phyloP scores from a whole-genome alignment of 2,888 invertebrate species.

The Adineta ricciae region DNA sequence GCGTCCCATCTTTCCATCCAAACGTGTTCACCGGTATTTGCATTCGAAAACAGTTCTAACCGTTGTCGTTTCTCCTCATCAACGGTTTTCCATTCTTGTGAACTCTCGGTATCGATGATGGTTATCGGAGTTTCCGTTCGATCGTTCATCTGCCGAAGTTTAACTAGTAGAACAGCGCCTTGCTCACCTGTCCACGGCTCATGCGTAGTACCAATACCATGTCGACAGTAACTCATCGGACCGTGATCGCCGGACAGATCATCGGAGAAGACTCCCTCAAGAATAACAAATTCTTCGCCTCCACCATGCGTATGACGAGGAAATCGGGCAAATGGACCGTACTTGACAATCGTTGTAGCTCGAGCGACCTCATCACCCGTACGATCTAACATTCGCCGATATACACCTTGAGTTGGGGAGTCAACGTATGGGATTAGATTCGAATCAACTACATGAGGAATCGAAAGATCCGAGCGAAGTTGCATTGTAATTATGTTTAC shows the following conservation, averaged over 20 bases:
- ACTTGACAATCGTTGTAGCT: constrained; percentile 13
- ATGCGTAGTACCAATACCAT: not conserved
- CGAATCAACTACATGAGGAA: not conserved
- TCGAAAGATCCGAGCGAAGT: not conserved
- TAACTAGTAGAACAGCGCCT: not conserved
- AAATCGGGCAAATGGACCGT: not conserved
- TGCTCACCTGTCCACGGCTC: constrained; percentile 6
- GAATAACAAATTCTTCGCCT: constrained; percentile 1
- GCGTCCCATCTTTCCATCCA: constrained; percentile 16
- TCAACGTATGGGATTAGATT: not conserved
- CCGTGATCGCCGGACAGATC: not conserved
- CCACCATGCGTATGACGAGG: constrained; percentile 4
- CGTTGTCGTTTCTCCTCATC: not conserved
- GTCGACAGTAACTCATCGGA: not conserved
- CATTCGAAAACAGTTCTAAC: not conserved
- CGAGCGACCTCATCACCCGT: not conserved
- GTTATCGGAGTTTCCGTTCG: not conserved
- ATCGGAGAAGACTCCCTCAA: not conserved
- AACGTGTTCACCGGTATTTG: not conserved
- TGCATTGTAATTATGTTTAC: not conserved
- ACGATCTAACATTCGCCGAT: constrained; percentile 14
- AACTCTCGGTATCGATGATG: not conserved
- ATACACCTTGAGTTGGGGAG: not conserved
- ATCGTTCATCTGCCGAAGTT: constrained; percentile 18
- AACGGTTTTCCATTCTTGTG: not conserved